phyloP scores from a whole-genome alignment of 2,113 vertebrate species.

The Terrapene triunguis region DNA sequence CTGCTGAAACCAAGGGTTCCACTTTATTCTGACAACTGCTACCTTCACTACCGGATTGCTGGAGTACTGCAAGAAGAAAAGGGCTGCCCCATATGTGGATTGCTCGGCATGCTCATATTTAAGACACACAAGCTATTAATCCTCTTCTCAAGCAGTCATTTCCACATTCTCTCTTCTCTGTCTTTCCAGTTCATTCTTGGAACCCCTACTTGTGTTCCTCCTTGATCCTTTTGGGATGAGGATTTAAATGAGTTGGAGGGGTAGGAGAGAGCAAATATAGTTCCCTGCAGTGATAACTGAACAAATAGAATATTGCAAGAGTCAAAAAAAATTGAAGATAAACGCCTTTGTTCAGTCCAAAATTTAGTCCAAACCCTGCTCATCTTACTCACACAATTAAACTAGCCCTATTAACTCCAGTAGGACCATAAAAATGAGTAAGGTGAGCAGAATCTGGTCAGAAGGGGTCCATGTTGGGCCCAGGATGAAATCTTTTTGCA shows the following conservation, averaged over 20 bases:
- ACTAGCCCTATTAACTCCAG: not conserved
- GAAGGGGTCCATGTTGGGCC: not conserved
- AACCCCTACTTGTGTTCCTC: not conserved
- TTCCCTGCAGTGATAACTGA: not conserved
- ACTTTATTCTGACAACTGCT: not conserved
- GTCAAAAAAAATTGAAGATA: not conserved
- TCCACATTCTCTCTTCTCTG: not conserved
- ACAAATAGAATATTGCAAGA: not conserved
- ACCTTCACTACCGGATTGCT: not conserved
- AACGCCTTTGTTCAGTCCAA: not conserved
- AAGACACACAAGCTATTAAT: not conserved
- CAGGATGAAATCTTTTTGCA: not conserved
- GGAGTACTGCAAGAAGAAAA: not conserved
- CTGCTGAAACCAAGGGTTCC: not conserved
- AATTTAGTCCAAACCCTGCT: not conserved
- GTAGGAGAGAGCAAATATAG: not conserved
- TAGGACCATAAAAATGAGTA: not conserved
- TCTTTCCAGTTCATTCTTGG: not conserved
- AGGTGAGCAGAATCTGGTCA: rapidly evolving
- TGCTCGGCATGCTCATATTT: not conserved
- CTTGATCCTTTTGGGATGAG: not conserved
- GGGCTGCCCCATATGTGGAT: not conserved
- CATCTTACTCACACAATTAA: not conserved
- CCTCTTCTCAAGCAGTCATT: not conserved
- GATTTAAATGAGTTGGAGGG: not conserved